These are phyloP conservation scores for Notechis scutatus DNA, from an alignment of 2,113 vertebrate genomes.

Conservation along the genomic window DNA sequence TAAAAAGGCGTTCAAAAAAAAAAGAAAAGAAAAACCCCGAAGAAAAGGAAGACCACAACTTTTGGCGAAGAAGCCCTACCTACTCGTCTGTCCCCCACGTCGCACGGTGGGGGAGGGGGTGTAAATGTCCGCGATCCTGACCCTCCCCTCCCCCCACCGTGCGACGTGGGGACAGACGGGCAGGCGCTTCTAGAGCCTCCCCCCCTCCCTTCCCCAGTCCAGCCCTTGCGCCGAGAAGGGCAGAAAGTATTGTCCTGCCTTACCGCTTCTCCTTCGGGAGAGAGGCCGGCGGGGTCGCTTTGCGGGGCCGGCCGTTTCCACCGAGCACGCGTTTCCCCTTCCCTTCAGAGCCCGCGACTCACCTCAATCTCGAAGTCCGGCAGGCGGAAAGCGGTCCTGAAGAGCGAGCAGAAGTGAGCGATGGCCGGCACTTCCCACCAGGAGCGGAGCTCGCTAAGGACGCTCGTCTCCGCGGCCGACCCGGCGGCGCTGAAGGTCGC, in stretches of 20 bases:
- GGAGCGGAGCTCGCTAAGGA: constrained; percentile 87
- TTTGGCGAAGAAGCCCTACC: not conserved
- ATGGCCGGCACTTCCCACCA: constrained; percentile 98
- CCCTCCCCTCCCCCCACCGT: not conserved
- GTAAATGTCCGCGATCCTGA: constrained; percentile 6
- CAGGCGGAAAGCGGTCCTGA: constrained; percentile 91
- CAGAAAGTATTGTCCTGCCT: not conserved
- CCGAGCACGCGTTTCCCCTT: constrained; percentile 5
- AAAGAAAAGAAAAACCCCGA: too few species aligned
- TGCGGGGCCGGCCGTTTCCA: not conserved
- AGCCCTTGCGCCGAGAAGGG: not conserved
- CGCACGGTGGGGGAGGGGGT: not conserved
- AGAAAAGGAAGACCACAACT: not conserved
- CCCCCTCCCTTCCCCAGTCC: not conserved
- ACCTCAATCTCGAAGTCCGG: constrained; percentile 98
- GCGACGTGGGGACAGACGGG: not conserved
- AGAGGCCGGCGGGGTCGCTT: not conserved
- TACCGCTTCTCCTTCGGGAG: not conserved
- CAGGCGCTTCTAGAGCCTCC: not conserved
- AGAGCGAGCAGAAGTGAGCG: constrained; percentile 95
- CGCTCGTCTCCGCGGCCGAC: constrained; percentile 26
- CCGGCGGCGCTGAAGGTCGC: constrained; percentile 14
- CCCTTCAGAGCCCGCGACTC: constrained; percentile 43
- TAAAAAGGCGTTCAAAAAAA: not conserved
- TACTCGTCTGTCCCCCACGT: too few species aligned